A percentile compares a stretch with the other conserved stretches of the same genome.
These are phyloP conservation scores for Callinectes sapidus DNA, from an alignment of 2,888 invertebrate genomes.

Conservation along the genomic window DNA sequence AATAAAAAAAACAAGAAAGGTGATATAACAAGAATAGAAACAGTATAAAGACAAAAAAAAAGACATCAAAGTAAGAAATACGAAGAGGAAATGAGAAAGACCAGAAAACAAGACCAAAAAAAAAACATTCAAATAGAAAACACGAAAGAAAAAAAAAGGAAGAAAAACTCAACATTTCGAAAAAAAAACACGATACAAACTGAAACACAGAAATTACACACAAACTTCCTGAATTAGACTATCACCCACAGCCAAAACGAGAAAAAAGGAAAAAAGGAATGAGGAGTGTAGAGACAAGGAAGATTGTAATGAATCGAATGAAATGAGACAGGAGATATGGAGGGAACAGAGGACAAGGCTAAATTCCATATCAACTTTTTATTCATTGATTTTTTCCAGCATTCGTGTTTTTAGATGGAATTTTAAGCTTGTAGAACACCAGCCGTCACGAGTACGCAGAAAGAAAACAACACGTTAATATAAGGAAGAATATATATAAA, in stretches of 20 bases:
- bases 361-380: too few species aligned
- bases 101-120: too few species aligned
- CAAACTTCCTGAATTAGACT: too few species aligned
- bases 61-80: too few species aligned
- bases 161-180: background rate
- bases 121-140: background rate
- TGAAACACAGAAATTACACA: too few species aligned
- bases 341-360: background rate
- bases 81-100: background rate
- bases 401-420: too few species aligned
- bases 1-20: background rate
- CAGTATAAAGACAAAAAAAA: background rate
- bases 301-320: too few species aligned
- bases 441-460: too few species aligned
- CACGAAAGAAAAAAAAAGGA: background rate
- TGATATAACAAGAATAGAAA: background rate
- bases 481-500: background rate
- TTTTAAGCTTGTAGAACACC: too few species aligned
- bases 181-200: too few species aligned
- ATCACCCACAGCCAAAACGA: background rate
- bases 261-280: background rate
- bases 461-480: too few species aligned
- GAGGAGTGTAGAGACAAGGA: background rate
- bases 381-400: too few species aligned
- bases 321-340: background rate